Conservation (phyloP, 2,113 vertebrate genomes). For the Siphamia tubifer region DNA sequence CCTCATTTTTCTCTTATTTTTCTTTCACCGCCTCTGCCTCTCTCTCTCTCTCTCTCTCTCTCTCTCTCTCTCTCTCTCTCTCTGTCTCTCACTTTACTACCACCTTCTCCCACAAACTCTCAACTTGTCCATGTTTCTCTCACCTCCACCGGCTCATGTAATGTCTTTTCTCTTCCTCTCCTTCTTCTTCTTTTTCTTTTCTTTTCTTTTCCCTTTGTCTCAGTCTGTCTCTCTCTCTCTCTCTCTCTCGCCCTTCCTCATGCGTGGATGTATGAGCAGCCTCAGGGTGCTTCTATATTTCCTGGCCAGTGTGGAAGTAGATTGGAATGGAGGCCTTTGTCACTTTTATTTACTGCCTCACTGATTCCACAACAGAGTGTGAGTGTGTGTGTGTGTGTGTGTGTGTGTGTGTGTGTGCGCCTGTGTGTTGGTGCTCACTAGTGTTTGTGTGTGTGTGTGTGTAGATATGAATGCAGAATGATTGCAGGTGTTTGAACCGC, state of each 20-base stretch:
- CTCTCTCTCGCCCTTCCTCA: conserved; percentile 12
- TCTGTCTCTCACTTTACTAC: conserved; percentile 11
- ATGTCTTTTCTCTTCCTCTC: conserved; percentile 29
- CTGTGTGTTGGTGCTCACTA: neutral
- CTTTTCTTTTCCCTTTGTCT: no score
- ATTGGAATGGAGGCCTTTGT: conserved; percentile 78
- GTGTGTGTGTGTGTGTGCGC: neutral
- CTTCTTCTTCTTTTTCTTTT: no score
- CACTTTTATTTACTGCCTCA: conserved; percentile 76
- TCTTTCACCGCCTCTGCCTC: neutral
- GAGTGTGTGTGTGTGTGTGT: neutral
- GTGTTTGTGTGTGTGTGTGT: neutral
- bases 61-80: neutral
- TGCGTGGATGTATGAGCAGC: conserved; percentile 39
- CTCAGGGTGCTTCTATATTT: conserved; percentile 66
- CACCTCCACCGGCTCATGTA: conserved; percentile 8
- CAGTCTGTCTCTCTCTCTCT: conserved; percentile 22
- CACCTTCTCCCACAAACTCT: conserved; percentile 22
- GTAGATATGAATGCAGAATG: conserved; percentile 27
- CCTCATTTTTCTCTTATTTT: conserved; percentile 10
- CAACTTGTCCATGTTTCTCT: conserved; percentile 10
- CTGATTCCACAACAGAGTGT: conserved; percentile 50
- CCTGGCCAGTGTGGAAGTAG: conserved; percentile 48
- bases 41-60: no score
- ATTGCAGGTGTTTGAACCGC: conserved; percentile 63